Base-by-base conservation (phyloP, 2,797 vertebrate species). In the Danio albolineatus region DNA sequence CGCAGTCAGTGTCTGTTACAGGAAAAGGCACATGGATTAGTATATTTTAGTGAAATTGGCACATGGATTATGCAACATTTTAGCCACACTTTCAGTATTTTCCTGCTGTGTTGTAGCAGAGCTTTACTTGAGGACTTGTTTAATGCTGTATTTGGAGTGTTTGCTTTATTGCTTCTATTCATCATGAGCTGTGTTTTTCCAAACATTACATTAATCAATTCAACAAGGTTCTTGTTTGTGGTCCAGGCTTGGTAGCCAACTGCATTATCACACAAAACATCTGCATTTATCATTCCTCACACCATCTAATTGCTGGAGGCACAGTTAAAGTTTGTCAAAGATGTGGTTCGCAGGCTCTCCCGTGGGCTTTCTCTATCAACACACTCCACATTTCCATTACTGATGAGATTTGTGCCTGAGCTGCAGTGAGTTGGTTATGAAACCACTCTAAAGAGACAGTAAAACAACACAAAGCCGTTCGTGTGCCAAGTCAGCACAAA, bases 401-500 rank as follows among this genome's bases (percentile, higher is more conserved):
- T 76, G 38, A 70, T 64, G 65, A 76, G 72, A 44, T 85, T 80
- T 73, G 57, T 69, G 56, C 28, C 54, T 56, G 64, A 53, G 51
- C 69, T 80, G 62, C 46, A 56, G 49, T 70, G n/a, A 62, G 65
- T 56, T 61, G 48, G 54, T 81, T 62, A 75, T 79, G 21, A 71
- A 86, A 73, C 44, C 28, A 3, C 67, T 66, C 76, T 77, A 56
- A 75, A n/a, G 17, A 80, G 57, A 72, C 66, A 13, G 36, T 70
- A 75, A 78, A 78, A 72, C 76, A 79, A 72, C 44, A 71, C 54
- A 80, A 72, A 21, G 71, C 59, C 48, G 10, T 66, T 57, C 36
- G 16, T 53, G 73, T 59, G 57, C 78, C 66, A 76, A 64, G 62
- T 77, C 73, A 82, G 62, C 73, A 51, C 62, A 72, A 39, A 69